Conservation (phyloP, 2,113 vertebrate species). For the Gopherus evgoodei region DNA sequence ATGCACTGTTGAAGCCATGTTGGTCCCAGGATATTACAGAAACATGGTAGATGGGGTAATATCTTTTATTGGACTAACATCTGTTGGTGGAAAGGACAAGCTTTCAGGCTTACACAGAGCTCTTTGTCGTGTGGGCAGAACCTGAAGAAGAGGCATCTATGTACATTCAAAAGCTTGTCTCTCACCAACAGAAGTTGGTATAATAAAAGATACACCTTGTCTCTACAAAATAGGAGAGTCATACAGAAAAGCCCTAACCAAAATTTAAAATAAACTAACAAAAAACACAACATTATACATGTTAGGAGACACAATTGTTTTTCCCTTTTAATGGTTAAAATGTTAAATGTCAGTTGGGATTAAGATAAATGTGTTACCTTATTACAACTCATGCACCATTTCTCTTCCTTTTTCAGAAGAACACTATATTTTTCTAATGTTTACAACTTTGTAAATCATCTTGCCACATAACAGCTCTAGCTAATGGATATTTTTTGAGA, state of each 20-base stretch:
- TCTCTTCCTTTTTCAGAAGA: not conserved
- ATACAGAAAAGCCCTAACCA: not conserved
- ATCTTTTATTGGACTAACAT: not conserved
- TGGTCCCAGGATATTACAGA: not conserved
- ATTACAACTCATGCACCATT: not conserved
- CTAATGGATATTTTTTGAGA: not conserved
- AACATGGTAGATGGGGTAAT: not conserved
- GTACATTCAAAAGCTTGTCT: not conserved
- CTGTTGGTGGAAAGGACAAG: not conserved
- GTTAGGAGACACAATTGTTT: not conserved
- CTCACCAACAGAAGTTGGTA: not conserved
- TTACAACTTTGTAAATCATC: not conserved
- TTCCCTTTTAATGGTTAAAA: not conserved
- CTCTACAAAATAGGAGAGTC: not conserved
- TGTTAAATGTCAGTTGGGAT: not conserved
- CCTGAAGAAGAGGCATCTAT: not conserved
- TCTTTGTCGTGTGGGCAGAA: not conserved
- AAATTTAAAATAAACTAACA: not conserved
- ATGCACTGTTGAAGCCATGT: not conserved
- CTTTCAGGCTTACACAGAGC: not conserved
- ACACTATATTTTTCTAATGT: not conserved
- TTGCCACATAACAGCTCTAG: not conserved
- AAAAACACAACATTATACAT: rapidly evolving
- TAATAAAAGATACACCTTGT: not conserved
- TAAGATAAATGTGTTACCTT: not conserved